Percentiles rank a stretch among this genome's conserved stretches.
These are phyloP conservation scores for Prosapia bicincta DNA, from an alignment of 2,888 invertebrate genomes.

Conservation along the genomic window DNA sequence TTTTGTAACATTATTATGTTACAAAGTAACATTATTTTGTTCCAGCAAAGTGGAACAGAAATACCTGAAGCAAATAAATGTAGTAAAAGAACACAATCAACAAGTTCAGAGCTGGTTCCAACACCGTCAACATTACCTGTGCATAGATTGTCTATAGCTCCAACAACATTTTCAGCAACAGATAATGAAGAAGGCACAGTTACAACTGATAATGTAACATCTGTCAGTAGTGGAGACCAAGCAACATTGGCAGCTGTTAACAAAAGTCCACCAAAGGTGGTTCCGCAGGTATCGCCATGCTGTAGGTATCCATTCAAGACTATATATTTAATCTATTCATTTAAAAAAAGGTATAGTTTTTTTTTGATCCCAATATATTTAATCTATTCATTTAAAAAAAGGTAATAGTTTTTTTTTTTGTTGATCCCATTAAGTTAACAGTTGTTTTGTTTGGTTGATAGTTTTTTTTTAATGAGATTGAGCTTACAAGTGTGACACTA, in stretches of 20 bases:
- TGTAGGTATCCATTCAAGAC: no score
- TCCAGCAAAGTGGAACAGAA: not conserved
- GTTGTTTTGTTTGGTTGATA: no score
- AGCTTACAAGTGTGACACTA: no score
- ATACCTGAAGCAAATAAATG: not conserved
- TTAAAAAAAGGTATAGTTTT: no score
- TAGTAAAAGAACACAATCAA: not conserved
- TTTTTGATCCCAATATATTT: no score
- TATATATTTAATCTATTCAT: no score
- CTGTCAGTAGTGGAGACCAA: not conserved
- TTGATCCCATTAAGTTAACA: no score
- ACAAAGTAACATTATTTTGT: no score
- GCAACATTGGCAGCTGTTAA: slow-evolving; percentile 12
- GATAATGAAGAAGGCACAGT: not conserved
- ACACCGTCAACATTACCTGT: not conserved
- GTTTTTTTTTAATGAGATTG: no score
- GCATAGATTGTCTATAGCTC: slow-evolving; percentile 18
- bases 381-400: no score
- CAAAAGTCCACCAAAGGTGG: slow-evolving; percentile 23
- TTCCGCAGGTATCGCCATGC: slow-evolving; percentile 7
- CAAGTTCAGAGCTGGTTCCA: not conserved
- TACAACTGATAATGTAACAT: not conserved
- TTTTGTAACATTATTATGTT: no score
- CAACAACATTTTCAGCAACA: slow-evolving; percentile 9
- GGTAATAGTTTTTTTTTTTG: no score